Conservation (phyloP, 1,140 invertebrate genomes). For the Drosophila grimshawi region DNA sequence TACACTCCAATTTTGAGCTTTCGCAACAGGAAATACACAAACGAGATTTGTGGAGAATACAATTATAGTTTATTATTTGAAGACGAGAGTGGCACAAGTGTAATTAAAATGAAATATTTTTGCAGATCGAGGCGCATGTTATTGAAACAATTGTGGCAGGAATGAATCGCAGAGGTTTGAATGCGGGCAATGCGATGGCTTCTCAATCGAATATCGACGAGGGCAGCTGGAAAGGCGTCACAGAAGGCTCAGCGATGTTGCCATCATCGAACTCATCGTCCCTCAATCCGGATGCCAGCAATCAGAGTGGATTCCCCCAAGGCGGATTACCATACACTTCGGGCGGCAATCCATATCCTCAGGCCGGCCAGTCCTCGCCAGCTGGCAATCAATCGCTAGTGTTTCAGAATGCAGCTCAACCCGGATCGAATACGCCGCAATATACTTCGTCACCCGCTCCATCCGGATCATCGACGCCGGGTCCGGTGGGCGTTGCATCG, state of each 20-base stretch:
- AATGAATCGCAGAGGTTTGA: constrained; percentile 83
- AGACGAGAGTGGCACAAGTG: background rate
- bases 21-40: background rate
- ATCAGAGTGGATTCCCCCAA: constrained; percentile 78
- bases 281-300: constrained; percentile 73
- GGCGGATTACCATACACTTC: constrained; percentile 74
- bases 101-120: constrained; percentile 3
- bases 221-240: constrained; percentile 75
- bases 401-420: constrained; percentile 88
- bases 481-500: constrained; percentile 86
- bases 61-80: background rate
- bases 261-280: constrained; percentile 66
- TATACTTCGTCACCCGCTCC: constrained; percentile 91
- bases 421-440: constrained; percentile 90
- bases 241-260: constrained; percentile 71
- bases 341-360: constrained; percentile 75
- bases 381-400: constrained; percentile 88
- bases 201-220: constrained; percentile 82
- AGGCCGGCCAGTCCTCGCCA: constrained; percentile 86
- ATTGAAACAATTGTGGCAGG: constrained; percentile 60
- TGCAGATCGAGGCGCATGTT: constrained; percentile 64
- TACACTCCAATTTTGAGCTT: background rate
- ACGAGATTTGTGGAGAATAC: background rate
- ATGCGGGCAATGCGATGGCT: constrained; percentile 78
- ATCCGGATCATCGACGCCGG: constrained; percentile 90